Evolutionary conservation across 1,140 invertebrate species (phyloP), one percentile per base, ranked within the genome.

Genomic region (Plectrocnemia conspersa): DNA sequence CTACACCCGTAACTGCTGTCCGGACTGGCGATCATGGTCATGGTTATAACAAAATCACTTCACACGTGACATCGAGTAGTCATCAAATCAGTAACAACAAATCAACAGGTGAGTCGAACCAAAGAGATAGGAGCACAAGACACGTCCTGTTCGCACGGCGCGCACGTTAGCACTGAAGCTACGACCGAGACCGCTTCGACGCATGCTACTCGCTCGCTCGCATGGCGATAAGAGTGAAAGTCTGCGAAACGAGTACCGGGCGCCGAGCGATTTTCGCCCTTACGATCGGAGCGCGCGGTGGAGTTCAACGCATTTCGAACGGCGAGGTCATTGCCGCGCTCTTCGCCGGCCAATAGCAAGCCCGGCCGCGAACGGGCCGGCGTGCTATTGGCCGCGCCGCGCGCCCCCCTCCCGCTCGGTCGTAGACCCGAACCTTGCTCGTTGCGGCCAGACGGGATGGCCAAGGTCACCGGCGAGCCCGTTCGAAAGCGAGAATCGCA

Each of bases 241-340:
- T 76, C 74, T 73, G 73, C 74, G 70, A 76, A 74, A 75, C 71
- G 70, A 68, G 68, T 63, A 56, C 40, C 68, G 65, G 53, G 64
- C 67, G 67, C 70, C 70, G 70, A 72, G 73, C 72, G 67, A 73
- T 71, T 70, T 4, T 11, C 67, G 52, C 68, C 67, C 65, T 67
- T 65, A 69, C 56, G 64, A 52, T 55, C 58, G 60, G 40, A 56
- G 56, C 54, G 47, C 56, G 46, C 18, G 48, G 22, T 64, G 67
- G 59, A 54, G 66, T 71, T 76, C 72, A 68, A 66, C 67, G 72
- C 73, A 72, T 69, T 74, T 72, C 70, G 70, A 73, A 71, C 69
- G 71, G 70, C 71, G 74, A 76, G 74, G 74, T 76, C 74, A 76
- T 76, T 76, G 73, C 73, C 73, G 73, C 71, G 71, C 68, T 56